These are phyloP conservation scores for Pampus argenteus DNA, from an alignment of 2,797 vertebrate species.

Conservation along the genomic window DNA sequence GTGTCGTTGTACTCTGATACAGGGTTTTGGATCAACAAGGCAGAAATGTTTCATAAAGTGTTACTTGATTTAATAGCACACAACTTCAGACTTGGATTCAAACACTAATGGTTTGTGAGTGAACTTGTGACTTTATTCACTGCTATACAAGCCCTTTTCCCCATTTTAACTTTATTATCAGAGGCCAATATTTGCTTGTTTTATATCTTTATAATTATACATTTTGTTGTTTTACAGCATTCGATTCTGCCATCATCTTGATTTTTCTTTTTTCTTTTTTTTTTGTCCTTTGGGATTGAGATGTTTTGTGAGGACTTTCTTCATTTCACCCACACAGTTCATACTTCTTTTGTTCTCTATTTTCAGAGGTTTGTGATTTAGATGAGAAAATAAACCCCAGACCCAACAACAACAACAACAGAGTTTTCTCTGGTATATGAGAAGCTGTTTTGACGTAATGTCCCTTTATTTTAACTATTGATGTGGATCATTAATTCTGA, in stretches of 20 bases:
- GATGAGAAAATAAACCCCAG: constrained; percentile 23
- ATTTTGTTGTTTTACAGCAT: constrained; percentile 32
- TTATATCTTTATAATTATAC: constrained; percentile 18
- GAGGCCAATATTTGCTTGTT: constrained; percentile 27
- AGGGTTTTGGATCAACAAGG: constrained; percentile 1
- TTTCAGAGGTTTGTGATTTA: constrained; percentile 35
- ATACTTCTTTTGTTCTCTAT: constrained; percentile 42
- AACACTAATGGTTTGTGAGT: constrained; percentile 19
- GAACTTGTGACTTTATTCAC: constrained; percentile 22
- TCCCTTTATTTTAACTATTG: constrained; percentile 7
- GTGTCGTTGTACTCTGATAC: neutral
- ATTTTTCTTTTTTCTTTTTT: neutral
- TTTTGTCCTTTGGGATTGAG: constrained; percentile 15
- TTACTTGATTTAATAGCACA: constrained; percentile 23
- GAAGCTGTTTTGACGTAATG: constrained; percentile 9
- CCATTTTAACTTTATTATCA: constrained; percentile 22
- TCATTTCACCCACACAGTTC: constrained; percentile 31
- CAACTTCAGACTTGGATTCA: constrained; percentile 22
- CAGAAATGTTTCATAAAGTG: constrained; percentile 24
- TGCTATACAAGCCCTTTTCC: neutral
- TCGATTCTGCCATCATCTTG: constrained; percentile 11
- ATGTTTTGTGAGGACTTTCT: constrained; percentile 46
- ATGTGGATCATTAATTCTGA: neutral
- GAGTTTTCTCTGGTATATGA: neutral
- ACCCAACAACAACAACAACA: neutral